Conservation (phyloP, 2,113 vertebrate genomes). For the Pelecanus crispus region DNA sequence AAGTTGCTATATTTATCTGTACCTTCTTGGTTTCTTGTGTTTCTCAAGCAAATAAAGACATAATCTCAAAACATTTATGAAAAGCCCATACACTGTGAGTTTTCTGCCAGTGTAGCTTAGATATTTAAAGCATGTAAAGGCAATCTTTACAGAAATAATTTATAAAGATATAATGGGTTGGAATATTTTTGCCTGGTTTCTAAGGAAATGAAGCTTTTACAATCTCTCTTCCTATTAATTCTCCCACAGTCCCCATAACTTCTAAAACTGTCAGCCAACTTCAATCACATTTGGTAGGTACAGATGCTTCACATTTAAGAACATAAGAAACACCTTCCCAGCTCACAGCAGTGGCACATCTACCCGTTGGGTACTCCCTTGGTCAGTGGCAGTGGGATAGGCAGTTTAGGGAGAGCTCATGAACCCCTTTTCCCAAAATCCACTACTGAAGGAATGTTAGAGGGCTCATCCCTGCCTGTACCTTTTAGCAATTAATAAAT, state of each 20-base stretch:
- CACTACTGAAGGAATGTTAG: not conserved
- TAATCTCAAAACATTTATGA: not conserved
- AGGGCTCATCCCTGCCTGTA: not conserved
- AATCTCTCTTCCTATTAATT: not conserved
- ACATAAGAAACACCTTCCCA: not conserved
- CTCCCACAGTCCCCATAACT: not conserved
- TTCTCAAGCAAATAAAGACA: not conserved
- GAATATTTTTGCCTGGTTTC: slow-evolving; percentile 45
- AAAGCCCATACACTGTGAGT: not conserved
- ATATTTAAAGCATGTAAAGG: not conserved
- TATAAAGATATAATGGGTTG: not conserved
- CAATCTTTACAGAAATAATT: slow-evolving; percentile 26
- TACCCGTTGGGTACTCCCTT: not conserved
- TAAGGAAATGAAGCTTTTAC: slow-evolving; percentile 24
- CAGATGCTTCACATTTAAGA: not conserved
- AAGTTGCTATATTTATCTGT: not conserved
- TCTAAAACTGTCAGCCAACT: not conserved
- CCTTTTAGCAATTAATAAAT: not conserved
- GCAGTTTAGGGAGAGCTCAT: not conserved
- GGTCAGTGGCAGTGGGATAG: not conserved
- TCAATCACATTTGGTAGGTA: not conserved
- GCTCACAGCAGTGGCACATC: not conserved
- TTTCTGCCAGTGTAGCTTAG: not conserved
- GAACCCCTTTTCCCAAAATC: not conserved
- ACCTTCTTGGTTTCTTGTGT: not conserved